Conservation (phyloP, 2,888 invertebrate species). For the Polydrusus tereticollis region DNA sequence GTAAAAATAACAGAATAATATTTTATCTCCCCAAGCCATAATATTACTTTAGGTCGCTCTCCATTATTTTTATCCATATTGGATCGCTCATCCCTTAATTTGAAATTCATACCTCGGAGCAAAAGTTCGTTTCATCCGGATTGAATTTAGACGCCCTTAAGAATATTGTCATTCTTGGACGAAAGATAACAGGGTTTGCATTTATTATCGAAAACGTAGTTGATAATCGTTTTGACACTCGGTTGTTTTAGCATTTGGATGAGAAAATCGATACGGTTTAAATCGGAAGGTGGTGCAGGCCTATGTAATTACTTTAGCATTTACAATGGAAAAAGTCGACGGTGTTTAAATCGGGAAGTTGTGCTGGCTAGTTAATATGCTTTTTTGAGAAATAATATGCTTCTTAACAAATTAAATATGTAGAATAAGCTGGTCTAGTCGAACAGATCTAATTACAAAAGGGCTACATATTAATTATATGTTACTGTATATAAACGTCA, state of each 20-base stretch:
- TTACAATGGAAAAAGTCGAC: too few species aligned
- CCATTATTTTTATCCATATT: neutral
- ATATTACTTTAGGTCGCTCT: neutral
- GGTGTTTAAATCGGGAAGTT: too few species aligned
- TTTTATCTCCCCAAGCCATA: neutral
- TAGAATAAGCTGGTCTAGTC: too few species aligned
- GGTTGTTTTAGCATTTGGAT: neutral
- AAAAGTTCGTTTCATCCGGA: neutral
- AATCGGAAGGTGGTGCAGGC: too few species aligned
- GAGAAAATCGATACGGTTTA: neutral
- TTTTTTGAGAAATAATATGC: too few species aligned
- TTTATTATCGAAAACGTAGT: neutral
- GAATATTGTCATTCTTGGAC: neutral
- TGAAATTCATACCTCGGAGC: constrained; percentile 1
- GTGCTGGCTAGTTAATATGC: too few species aligned
- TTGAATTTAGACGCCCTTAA: neutral
- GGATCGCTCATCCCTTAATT: neutral
- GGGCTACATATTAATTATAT: too few species aligned
- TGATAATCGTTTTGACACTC: neutral
- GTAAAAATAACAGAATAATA: too few species aligned
- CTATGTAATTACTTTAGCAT: too few species aligned
- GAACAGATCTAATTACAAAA: too few species aligned
- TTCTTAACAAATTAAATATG: too few species aligned
- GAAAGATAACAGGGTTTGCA: neutral
- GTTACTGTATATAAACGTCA: too few species aligned